Conservation (phyloP, 2,113 vertebrate genomes). For the Grantiella picta region DNA sequence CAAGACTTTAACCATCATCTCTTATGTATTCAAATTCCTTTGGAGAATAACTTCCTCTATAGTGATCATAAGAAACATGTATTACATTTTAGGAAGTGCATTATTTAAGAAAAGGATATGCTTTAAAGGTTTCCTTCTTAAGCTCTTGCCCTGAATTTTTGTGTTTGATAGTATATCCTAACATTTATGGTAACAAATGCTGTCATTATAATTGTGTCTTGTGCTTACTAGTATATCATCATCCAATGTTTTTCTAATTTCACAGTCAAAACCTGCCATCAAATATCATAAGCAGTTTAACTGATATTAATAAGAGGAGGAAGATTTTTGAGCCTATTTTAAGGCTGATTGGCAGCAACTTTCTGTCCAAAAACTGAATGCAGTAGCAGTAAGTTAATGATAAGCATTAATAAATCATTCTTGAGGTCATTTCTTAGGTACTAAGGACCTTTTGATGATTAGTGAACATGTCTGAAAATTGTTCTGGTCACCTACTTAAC, state of each 20-base stretch:
- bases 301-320: not conserved
- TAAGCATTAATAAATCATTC: conserved; percentile 23
- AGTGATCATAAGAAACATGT: not conserved
- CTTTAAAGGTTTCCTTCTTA: not conserved
- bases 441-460: conserved; percentile 45
- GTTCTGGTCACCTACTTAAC: conserved; percentile 22
- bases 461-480: not conserved
- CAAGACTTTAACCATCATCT: not conserved
- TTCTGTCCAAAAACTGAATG: not conserved
- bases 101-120: not conserved
- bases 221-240: not conserved
- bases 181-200: not conserved
- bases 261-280: not conserved
- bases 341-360: conserved; percentile 32
- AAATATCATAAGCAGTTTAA: conserved; percentile 26
- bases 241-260: conserved; percentile 4
- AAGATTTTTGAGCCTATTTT: conserved; percentile 34
- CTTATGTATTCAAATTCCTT: not conserved
- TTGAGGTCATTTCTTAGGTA: conserved; percentile 28
- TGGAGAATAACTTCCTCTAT: not conserved
- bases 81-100: not conserved
- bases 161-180: not conserved
- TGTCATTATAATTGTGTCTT: not conserved
- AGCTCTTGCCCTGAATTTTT: not conserved
- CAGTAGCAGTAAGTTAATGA: not conserved